Evolutionary conservation across 2,113 vertebrate species (phyloP).

Genomic region (Vidua chalybeata): DNA sequence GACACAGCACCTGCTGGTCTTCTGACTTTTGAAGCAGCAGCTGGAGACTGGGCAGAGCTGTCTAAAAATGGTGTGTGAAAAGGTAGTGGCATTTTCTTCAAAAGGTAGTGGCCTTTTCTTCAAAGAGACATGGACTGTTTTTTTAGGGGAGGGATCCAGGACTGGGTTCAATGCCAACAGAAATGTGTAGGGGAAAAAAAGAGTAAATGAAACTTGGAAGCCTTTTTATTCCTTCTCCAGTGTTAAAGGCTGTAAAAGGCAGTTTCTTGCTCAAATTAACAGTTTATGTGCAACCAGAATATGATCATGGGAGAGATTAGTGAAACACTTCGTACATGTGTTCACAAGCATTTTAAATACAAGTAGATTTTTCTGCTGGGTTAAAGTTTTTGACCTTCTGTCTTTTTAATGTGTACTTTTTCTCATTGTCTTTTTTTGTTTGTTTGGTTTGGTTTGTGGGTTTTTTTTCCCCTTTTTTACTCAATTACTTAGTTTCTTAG

Average conservation of each 20-base stretch:
- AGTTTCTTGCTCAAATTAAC: background rate
- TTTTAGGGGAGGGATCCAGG: background rate
- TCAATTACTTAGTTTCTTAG: background rate
- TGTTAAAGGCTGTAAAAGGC: background rate
- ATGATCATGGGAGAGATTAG: background rate
- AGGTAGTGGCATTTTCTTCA: background rate
- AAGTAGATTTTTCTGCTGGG: background rate
- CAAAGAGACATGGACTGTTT: accelerated
- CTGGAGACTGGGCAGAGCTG: background rate
- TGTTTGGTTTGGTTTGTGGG: background rate
- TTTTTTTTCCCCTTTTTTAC: accelerated
- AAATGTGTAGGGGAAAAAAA: background rate
- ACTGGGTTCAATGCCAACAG: background rate
- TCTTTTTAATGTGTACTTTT: accelerated
- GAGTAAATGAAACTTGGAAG: background rate
- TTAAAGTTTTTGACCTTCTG: background rate
- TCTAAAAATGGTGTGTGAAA: background rate
- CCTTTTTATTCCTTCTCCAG: background rate
- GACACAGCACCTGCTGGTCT: background rate
- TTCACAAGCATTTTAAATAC: background rate
- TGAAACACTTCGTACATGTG: background rate
- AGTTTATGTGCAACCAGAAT: background rate
- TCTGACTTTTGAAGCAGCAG: background rate
- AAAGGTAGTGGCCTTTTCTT: background rate
- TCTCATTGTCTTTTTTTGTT: accelerated